Percentiles rank a stretch among this genome's conserved stretches.
phyloP scores from a whole-genome alignment of 2,797 vertebrate genomes.

The Botia kubotai region DNA sequence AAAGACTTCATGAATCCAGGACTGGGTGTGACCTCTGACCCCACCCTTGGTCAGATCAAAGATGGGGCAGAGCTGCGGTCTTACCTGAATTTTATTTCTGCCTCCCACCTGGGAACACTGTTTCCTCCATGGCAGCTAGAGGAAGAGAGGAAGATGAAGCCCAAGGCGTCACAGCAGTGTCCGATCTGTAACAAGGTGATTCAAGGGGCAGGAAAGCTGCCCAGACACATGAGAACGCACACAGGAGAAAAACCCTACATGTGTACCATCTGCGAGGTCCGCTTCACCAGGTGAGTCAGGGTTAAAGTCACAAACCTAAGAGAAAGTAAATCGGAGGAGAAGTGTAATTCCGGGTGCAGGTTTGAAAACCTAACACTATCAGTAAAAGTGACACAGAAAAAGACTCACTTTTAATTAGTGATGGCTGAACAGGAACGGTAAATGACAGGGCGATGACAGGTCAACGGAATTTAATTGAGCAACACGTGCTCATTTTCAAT shows the following conservation, averaged over 20 bases:
- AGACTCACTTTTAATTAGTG: too few species aligned
- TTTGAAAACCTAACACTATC: not conserved
- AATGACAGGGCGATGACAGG: not conserved
- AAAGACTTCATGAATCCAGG: slow-evolving; percentile 88
- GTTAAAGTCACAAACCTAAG: slow-evolving; percentile 4
- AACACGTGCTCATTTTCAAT: too few species aligned
- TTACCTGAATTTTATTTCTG: slow-evolving; percentile 93
- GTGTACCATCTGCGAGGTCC: slow-evolving; percentile 98
- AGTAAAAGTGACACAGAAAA: not conserved
- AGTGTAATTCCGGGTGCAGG: too few species aligned
- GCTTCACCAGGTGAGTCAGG: slow-evolving; percentile 92
- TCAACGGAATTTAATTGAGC: not conserved
- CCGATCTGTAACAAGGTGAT: slow-evolving; percentile 99
- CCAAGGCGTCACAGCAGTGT: slow-evolving; percentile 97
- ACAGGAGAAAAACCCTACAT: slow-evolving; percentile 98
- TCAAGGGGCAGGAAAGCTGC: slow-evolving; percentile 97
- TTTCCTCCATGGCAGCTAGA: slow-evolving; percentile 96
- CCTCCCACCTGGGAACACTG: slow-evolving; percentile 89
- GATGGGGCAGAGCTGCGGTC: slow-evolving; percentile 91
- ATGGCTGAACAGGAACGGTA: not conserved
- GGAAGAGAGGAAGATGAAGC: slow-evolving; percentile 97
- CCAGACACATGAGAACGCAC: slow-evolving; percentile 97
- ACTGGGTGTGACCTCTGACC: slow-evolving; percentile 75
- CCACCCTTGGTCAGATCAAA: slow-evolving; percentile 87
- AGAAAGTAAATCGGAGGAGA: not conserved